Evolutionary conservation across 2,797 vertebrate species (phyloP), one percentile per base, ranked within the genome.

Genomic region (Moxostoma hubbsi): DNA sequence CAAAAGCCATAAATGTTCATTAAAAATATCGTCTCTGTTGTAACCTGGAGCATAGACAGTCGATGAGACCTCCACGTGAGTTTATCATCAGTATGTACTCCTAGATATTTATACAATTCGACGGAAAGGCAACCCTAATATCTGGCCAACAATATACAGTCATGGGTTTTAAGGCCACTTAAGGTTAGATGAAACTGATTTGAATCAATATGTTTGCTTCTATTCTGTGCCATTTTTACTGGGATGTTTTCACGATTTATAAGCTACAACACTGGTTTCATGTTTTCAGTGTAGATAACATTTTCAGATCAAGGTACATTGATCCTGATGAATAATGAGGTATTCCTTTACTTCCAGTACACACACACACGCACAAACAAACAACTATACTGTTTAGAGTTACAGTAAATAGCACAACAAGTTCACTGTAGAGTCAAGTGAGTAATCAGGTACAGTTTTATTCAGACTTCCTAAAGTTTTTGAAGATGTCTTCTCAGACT

Each of bases 241-340:
- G 18, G 61, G 46, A 59, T 83, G 67, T 79, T 36, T 36, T 36
- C 36, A 36, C 0, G 36, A 36, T 64, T 71, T 80, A 85, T 89
- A 86, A 87, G 87, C 61, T 83, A 80, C 82, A 78, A 83, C 86
- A 86, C 87, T 88, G 89, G 84, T 81, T 79, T 86, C 81, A 81
- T 87, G 79, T 88, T 87, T 90, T 86, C 86, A 81, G 85, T 77
- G 68, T 55, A 90, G 90, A 89, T 86, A 24, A 91, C 88, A 36
- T 87, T 91, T 92, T 92, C 87, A 81, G 90, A 90, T 91, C 88
- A 90, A 62, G 74, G 72, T 73, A 75, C 58, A 91, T 92, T 92
- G 90, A 92, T 91, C 87, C 77, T 73, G 50, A 82, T 75, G 66
- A 90, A 86, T 89, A 89, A 90, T 90, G 87, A 87, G 84, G 70